Evolutionary conservation across 2,113 vertebrate species (phyloP).

Genomic region (Limnothrissa miodon): DNA sequence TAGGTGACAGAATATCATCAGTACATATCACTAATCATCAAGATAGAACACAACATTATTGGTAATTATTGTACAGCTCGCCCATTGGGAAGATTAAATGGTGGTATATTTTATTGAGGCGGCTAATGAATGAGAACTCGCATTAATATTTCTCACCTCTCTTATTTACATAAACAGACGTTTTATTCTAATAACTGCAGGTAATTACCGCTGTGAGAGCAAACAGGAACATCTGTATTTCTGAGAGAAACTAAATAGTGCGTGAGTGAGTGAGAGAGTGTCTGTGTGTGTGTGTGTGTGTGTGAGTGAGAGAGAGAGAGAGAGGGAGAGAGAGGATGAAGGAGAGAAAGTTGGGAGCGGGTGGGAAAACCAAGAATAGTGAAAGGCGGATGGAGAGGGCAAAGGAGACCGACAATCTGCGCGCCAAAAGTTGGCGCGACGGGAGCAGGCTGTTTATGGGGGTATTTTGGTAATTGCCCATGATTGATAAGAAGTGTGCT

Average conservation of each 20-base stretch:
- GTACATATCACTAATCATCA: neutral
- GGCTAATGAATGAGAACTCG: conserved; percentile 63
- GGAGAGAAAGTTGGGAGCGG: conserved; percentile 17
- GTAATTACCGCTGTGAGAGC: conserved; percentile 72
- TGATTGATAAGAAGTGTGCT: conserved; percentile 62
- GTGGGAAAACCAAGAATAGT: conserved; percentile 28
- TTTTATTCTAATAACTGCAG: conserved; percentile 74
- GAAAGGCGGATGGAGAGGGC: conserved; percentile 12
- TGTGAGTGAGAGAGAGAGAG: conserved; percentile 26
- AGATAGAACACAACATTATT: neutral
- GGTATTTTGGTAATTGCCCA: conserved; percentile 70
- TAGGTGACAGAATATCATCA: neutral
- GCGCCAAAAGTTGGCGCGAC: conserved; percentile 55
- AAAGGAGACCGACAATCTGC: conserved; percentile 67
- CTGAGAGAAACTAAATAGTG: conserved; percentile 45
- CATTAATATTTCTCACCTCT: conserved; percentile 55
- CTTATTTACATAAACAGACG: conserved; percentile 68
- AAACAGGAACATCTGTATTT: conserved; percentile 75
- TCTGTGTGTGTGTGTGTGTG: too few relatives aligned
- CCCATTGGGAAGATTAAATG: neutral
- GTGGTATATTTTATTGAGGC: conserved; percentile 35
- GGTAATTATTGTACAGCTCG: neutral
- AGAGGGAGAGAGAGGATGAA: conserved; percentile 30
- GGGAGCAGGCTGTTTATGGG: conserved; percentile 69
- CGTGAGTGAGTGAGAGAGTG: neutral